Conservation (phyloP, 1,140 invertebrate species). For the Glossosoma conforme region DNA sequence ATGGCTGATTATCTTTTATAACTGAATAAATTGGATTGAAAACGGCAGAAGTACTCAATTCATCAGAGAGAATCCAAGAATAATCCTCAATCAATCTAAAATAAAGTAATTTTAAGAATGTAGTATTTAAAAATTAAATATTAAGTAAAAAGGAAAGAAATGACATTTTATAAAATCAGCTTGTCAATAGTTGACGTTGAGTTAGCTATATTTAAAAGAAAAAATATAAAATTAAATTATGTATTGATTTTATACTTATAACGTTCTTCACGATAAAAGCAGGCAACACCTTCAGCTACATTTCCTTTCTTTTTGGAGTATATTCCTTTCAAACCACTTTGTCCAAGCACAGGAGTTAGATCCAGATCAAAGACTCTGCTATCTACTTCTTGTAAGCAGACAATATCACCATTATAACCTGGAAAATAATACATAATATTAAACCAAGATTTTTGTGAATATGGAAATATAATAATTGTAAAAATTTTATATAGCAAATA, state of each 20-base stretch:
- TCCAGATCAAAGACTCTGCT: conserved; percentile 69
- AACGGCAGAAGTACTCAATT: conserved; percentile 46
- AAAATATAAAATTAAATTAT: background rate
- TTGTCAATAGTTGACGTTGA: too few species aligned
- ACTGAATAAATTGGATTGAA: conserved; percentile 57
- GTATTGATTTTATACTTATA: conserved; percentile 48
- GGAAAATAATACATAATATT: conserved; percentile 31
- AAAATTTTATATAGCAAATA: conserved; percentile 10
- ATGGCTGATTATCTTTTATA: conserved; percentile 54
- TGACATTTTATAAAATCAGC: too few species aligned
- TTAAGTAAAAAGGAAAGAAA: too few species aligned
- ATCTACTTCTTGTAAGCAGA: conserved; percentile 93
- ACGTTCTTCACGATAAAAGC: conserved; percentile 64
- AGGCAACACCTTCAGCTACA: conserved; percentile 73
- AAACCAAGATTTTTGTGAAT: conserved; percentile 2
- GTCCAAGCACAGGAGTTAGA: conserved; percentile 58
- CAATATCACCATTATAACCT: conserved; percentile 85
- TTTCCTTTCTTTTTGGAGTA: conserved; percentile 68
- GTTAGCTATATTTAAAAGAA: too few species aligned
- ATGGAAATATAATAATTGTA: conserved; percentile 8
- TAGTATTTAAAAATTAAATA: conserved; percentile 1
- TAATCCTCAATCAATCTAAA: conserved; percentile 46
- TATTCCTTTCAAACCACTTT: conserved; percentile 53
- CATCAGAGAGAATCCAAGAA: conserved; percentile 55
- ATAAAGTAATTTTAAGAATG: conserved; percentile 1